Percentiles rank a stretch among this genome's conserved stretches.
These are phyloP conservation scores for Lycodopsis pacificus DNA, from an alignment of 2,797 vertebrate genomes.

Conservation along the genomic window DNA sequence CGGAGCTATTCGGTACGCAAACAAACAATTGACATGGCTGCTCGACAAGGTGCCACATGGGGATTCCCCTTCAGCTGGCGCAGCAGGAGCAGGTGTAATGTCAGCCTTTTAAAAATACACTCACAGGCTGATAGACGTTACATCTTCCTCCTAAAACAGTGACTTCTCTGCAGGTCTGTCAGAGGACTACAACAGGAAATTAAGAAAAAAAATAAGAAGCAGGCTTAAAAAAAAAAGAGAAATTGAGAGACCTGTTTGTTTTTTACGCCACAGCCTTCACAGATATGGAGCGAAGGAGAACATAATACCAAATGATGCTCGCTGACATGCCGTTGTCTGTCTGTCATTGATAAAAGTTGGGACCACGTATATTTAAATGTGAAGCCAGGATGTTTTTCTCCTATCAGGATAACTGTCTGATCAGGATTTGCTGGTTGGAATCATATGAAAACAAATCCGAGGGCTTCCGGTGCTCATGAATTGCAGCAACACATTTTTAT, in stretches of 20 bases:
- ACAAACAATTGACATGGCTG: slow-evolving; percentile 83
- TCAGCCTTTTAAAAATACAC: slow-evolving; percentile 73
- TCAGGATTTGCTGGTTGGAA: slow-evolving; percentile 81
- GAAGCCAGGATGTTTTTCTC: slow-evolving; percentile 69
- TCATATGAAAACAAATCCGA: slow-evolving; percentile 78
- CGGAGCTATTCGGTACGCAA: slow-evolving; percentile 79
- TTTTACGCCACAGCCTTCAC: slow-evolving; percentile 52
- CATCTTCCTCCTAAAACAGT: slow-evolving; percentile 51
- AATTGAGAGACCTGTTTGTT: slow-evolving; percentile 62
- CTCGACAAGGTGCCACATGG: slow-evolving; percentile 74
- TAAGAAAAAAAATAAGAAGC: slow-evolving; percentile 24
- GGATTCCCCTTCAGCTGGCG: slow-evolving; percentile 74
- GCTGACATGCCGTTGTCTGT: slow-evolving; percentile 83
- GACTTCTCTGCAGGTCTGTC: slow-evolving; percentile 75
- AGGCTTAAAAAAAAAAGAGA: slow-evolving; percentile 32
- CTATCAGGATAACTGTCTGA: slow-evolving; percentile 85
- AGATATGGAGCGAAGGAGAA: slow-evolving; percentile 62
- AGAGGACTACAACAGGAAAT: slow-evolving; percentile 64
- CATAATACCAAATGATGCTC: slow-evolving; percentile 80
- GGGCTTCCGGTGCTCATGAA: slow-evolving; percentile 63
- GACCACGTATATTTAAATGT: slow-evolving; percentile 77
- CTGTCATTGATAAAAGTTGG: slow-evolving; percentile 86
- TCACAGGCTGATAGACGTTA: slow-evolving; percentile 61
- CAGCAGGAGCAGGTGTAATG: slow-evolving; percentile 71
- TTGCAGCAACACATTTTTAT: slow-evolving; percentile 46